These are phyloP conservation scores for Nymphalis urticae DNA, from an alignment of 2,888 invertebrate species.

Conservation along the genomic window DNA sequence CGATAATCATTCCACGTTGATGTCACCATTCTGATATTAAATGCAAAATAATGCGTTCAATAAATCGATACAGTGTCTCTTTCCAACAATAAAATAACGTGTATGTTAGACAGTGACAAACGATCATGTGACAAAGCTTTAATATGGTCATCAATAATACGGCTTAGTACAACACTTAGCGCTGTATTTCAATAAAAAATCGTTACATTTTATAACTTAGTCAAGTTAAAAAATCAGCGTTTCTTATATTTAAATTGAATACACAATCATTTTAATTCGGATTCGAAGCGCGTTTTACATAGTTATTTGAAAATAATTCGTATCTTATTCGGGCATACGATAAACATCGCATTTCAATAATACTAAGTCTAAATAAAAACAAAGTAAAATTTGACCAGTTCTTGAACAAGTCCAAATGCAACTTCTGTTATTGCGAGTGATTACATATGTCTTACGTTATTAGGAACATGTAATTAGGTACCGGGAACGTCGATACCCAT, in stretches of 20 bases:
- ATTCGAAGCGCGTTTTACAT: neutral
- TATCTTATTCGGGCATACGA: neutral
- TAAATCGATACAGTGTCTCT: neutral
- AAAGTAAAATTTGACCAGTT: conserved; percentile 32
- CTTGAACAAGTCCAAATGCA: conserved; percentile 22
- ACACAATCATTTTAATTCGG: too few relatives aligned
- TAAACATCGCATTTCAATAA: conserved; percentile 25
- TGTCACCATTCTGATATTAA: neutral
- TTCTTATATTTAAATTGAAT: too few relatives aligned
- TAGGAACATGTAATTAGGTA: conserved; percentile 36
- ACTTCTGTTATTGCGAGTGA: conserved; percentile 32
- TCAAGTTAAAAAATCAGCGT: too few relatives aligned
- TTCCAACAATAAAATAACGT: neutral
- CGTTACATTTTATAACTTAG: too few relatives aligned
- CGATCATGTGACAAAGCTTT: too few relatives aligned
- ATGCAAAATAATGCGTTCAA: neutral
- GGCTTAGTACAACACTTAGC: too few relatives aligned
- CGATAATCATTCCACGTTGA: neutral
- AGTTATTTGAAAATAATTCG: neutral
- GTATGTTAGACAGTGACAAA: neutral
- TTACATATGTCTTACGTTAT: conserved; percentile 35
- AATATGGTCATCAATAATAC: too few relatives aligned
- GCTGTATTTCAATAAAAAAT: too few relatives aligned
- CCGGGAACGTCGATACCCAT: conserved; percentile 32
- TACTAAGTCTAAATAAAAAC: conserved; percentile 25